Evolutionary conservation across 2,113 vertebrate species (phyloP).

Genomic region (Odontophorus gujanensis): DNA sequence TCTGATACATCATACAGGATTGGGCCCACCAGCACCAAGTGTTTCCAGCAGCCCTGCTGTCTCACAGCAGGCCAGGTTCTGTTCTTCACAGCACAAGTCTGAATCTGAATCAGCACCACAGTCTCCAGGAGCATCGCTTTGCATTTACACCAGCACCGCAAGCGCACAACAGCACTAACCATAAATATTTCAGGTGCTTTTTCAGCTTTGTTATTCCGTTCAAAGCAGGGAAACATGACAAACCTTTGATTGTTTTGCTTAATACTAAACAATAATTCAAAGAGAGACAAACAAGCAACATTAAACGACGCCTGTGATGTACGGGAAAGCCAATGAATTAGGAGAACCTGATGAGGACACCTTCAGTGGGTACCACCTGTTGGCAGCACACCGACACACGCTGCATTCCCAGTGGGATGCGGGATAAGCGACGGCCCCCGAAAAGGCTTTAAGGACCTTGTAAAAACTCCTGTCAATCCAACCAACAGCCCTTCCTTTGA

Average conservation of each 20-base stretch:
- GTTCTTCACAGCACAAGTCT: background rate
- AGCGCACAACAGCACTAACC: conserved; percentile 35
- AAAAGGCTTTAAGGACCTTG: background rate
- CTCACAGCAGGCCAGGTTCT: background rate
- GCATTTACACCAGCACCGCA: conserved; percentile 39
- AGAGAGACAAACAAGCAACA: conserved; percentile 70
- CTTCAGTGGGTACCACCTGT: fast-evolving
- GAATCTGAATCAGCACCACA: conserved; percentile 26
- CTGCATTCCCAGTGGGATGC: background rate
- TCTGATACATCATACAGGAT: background rate
- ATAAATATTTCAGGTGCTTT: conserved; percentile 75
- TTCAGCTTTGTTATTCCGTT: conserved; percentile 67
- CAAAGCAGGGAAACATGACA: conserved; percentile 75
- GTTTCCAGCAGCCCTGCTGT: background rate
- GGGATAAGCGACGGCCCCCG: background rate
- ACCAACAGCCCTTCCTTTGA: background rate
- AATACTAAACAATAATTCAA: conserved; percentile 76
- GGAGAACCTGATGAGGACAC: conserved; percentile 16
- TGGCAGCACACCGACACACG: too few species aligned
- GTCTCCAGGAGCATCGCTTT: conserved; percentile 15
- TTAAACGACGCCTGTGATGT: conserved; percentile 66
- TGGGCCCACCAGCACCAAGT: background rate
- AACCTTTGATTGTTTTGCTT: conserved; percentile 76
- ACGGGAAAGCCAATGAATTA: conserved; percentile 15
- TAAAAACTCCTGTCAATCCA: background rate